Conservation (phyloP, 2,797 vertebrate species). For the Bryconaethiops microstoma region DNA sequence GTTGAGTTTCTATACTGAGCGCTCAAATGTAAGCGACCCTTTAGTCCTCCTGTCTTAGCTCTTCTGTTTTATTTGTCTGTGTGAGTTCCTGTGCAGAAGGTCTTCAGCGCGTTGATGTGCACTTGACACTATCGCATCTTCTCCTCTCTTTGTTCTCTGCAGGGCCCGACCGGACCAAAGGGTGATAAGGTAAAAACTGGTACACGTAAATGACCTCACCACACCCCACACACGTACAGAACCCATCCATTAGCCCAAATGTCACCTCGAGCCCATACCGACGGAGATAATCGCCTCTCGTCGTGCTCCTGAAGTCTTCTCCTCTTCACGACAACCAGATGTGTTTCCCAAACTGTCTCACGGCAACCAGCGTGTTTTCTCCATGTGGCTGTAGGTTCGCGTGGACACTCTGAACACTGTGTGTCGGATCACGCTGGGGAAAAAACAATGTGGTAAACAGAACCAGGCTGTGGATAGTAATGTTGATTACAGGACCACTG, state of each 20-base stretch:
- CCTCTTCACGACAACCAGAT: slow-evolving; percentile 44
- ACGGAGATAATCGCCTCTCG: slow-evolving; percentile 3
- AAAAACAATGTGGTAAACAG: slow-evolving; percentile 35
- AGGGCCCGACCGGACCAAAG: slow-evolving; percentile 54
- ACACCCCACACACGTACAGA: slow-evolving; percentile 15
- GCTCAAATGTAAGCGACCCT: too few species aligned
- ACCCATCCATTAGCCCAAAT: background rate
- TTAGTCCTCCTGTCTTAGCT: too few species aligned
- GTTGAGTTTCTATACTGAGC: too few species aligned
- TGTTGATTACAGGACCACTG: slow-evolving; percentile 38
- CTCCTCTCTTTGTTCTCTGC: slow-evolving; percentile 6
- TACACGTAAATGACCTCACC: background rate
- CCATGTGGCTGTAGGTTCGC: slow-evolving; percentile 21
- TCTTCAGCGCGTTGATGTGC: background rate
- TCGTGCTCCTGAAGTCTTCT: slow-evolving; percentile 12
- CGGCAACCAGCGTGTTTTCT: slow-evolving; percentile 42
- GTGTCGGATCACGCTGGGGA: slow-evolving; percentile 30
- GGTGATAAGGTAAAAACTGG: slow-evolving; percentile 56
- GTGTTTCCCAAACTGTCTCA: slow-evolving; percentile 44
- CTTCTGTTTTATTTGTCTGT: background rate
- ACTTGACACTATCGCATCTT: background rate
- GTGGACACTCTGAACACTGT: slow-evolving; percentile 23
- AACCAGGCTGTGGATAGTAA: slow-evolving; percentile 18
- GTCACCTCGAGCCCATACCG: background rate
- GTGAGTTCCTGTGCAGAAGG: background rate